Conservation (phyloP, 1,140 invertebrate genomes). For the Cydia splendana region DNA sequence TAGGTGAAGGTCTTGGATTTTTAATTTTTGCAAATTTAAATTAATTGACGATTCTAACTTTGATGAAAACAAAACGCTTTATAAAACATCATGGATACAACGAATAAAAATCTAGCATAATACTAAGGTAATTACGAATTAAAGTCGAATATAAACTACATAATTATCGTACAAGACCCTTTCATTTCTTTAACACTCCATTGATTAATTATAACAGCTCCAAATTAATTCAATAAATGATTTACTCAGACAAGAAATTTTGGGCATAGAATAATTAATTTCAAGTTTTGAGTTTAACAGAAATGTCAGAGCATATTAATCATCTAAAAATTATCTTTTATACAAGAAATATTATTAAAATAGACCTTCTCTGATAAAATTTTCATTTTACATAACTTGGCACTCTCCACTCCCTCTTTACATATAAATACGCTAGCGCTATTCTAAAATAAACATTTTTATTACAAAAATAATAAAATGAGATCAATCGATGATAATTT, state of each 20-base stretch:
- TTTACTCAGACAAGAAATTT: slow-evolving; percentile 14
- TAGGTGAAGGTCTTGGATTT: not conserved
- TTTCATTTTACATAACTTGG: slow-evolving; percentile 46
- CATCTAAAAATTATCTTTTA: slow-evolving; percentile 51
- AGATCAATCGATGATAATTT: slow-evolving; percentile 77
- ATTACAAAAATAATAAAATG: slow-evolving; percentile 75
- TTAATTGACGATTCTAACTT: not conserved
- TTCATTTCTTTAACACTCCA: slow-evolving; percentile 33
- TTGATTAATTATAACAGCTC: slow-evolving; percentile 36
- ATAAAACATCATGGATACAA: slow-evolving; percentile 18
- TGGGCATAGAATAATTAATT: slow-evolving; percentile 11
- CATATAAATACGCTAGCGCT: slow-evolving; percentile 43
- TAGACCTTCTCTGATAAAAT: slow-evolving; percentile 58
- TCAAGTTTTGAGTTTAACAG: slow-evolving; percentile 31
- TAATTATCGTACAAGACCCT: slow-evolving; percentile 24
- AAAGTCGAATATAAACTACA: slow-evolving; percentile 35
- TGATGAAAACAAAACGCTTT: slow-evolving; percentile 15
- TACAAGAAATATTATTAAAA: slow-evolving; percentile 59
- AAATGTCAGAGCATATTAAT: slow-evolving; percentile 47
- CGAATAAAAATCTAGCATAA: slow-evolving; percentile 45
- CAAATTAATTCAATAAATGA: not conserved
- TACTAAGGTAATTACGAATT: slow-evolving; percentile 37
- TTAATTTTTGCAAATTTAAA: not conserved
- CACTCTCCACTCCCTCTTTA: slow-evolving; percentile 15
- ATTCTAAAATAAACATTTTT: slow-evolving; percentile 70